Evolutionary conservation across 2,113 vertebrate species (phyloP).

Genomic region (Eurystomus gularis): DNA sequence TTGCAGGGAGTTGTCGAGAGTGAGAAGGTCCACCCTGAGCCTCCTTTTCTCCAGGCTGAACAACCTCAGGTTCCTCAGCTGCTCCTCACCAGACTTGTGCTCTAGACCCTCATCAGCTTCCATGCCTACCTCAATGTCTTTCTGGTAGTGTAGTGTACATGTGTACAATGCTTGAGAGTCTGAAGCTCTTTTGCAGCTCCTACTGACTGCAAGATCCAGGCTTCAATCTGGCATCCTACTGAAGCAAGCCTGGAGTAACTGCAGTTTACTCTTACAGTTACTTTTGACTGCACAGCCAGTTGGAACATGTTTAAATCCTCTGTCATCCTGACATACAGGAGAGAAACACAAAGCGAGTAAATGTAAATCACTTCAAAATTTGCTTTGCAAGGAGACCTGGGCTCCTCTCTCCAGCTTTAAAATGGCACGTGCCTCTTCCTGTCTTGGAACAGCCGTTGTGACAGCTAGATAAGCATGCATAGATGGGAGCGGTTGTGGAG

Average conservation of each 20-base stretch:
- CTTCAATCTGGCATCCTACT: background rate
- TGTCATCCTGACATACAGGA: background rate
- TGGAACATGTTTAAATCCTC: background rate
- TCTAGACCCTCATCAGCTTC: no score
- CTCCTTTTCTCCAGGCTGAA: no score
- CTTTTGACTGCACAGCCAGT: background rate
- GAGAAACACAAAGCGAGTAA: background rate
- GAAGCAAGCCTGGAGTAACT: background rate
- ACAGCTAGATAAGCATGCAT: background rate
- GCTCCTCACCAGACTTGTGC: no score
- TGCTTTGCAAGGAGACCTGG: background rate
- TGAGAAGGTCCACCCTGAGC: background rate
- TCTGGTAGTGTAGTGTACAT: no score
- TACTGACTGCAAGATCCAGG: background rate
- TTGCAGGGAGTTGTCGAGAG: background rate
- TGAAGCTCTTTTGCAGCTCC: background rate
- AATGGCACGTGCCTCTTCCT: background rate
- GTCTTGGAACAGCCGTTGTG: background rate
- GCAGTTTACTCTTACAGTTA: background rate
- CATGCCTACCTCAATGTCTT: no score
- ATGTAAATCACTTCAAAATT: background rate
- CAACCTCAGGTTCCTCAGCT: no score
- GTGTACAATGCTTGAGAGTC: background rate
- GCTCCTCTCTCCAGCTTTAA: background rate
- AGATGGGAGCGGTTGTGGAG: background rate